Percentiles rank a stretch among this genome's conserved stretches.
phyloP scores from a whole-genome alignment of 2,113 vertebrate species.

The Choloepus hoffmanni region DNA sequence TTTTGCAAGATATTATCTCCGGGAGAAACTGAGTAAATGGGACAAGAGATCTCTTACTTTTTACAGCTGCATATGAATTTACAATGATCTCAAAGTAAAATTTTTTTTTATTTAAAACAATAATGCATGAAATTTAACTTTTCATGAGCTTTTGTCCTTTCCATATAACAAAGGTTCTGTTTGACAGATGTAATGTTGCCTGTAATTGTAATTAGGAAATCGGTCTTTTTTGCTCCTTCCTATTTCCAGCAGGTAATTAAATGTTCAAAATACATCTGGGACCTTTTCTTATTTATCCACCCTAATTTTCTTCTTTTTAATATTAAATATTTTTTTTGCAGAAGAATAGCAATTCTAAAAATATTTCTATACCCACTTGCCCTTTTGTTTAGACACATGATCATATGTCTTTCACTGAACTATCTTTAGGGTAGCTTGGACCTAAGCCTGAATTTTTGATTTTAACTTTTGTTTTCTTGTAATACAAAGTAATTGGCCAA shows the following conservation, averaged over 20 bases:
- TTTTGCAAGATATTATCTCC: not conserved
- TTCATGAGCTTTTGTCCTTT: not conserved
- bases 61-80: not conserved
- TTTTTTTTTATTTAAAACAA: not conserved
- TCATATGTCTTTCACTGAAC: not conserved
- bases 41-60: not conserved
- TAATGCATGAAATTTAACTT: not conserved
- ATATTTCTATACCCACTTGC: not conserved
- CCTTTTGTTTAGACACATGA: not conserved
- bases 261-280: not conserved
- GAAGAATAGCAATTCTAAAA: not conserved
- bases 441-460: not conserved
- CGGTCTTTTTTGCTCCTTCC: not conserved
- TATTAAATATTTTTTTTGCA: constrained; percentile 2
- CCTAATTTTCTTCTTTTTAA: not conserved
- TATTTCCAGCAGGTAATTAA: not conserved
- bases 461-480: not conserved
- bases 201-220: constrained; percentile 5
- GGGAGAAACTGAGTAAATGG: not conserved
- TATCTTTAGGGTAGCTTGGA: not conserved
- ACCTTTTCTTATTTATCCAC: not conserved
- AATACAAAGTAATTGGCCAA: not conserved
- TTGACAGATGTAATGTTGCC: not conserved
- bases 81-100: not conserved
- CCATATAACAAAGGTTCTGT: not conserved